Evolutionary conservation across 2,888 invertebrate genomes (phyloP).

Genomic region (Notodonta dromedarius): DNA sequence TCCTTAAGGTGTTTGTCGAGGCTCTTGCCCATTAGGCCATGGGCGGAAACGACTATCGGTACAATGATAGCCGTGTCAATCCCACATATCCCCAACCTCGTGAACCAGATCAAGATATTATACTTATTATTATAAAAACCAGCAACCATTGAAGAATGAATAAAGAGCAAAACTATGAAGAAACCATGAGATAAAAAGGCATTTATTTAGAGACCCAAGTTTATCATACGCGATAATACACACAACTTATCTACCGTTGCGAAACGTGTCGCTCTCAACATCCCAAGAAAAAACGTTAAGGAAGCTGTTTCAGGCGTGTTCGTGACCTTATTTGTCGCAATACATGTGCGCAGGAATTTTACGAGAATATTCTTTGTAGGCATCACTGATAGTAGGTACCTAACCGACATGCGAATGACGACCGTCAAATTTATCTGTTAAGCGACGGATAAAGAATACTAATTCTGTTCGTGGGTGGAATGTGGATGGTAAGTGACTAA

Average conservation of each 20-base stretch:
- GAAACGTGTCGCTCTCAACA: constrained; percentile 18
- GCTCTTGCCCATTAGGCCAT: too few species aligned
- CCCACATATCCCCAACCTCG: too few species aligned
- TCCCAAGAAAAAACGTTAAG: constrained; percentile 20
- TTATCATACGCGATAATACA: neutral
- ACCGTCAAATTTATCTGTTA: constrained; percentile 41
- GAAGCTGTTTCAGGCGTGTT: constrained; percentile 28
- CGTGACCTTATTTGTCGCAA: constrained; percentile 36
- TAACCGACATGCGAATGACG: constrained; percentile 34
- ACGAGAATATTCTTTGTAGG: constrained; percentile 28
- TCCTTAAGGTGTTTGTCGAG: too few species aligned
- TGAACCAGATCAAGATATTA: too few species aligned
- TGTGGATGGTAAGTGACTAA: constrained; percentile 10
- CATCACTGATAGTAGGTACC: constrained; percentile 19
- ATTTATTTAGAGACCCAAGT: neutral
- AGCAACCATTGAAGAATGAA: neutral
- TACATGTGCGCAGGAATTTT: constrained; percentile 38
- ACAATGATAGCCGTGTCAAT: too few species aligned
- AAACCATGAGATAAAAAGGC: neutral
- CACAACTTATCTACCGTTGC: constrained; percentile 8
- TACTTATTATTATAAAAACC: too few species aligned
- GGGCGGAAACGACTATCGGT: too few species aligned
- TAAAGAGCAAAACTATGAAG: neutral
- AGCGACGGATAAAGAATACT: constrained; percentile 36
- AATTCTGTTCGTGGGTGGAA: constrained; percentile 22